Evolutionary conservation across 2,797 vertebrate genomes (phyloP), one percentile per base, ranked within the genome.

Genomic region (Anas georgica): DNA sequence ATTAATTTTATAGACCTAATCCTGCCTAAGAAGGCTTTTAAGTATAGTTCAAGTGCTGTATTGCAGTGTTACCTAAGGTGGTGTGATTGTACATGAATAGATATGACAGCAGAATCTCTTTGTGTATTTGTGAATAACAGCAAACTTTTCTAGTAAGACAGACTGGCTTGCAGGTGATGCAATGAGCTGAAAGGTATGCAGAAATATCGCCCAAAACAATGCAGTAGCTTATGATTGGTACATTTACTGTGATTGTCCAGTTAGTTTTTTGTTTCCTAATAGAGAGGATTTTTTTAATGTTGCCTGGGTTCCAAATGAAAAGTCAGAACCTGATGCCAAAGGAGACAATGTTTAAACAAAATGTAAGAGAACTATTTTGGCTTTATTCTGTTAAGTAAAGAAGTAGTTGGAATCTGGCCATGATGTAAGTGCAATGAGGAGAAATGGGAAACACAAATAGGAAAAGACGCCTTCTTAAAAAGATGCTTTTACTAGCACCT

Each of bases 11-110:
- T 48, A 77, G 80, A 56, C 29, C 18, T 92, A 93, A 94, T 94
- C 46, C 67, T 91, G 59, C 74, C 45, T 90, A 88, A 93, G 83
- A 85, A 94, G 93, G 81, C 56, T 91, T 89, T 79, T 83, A 92
- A 59, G 48, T 52, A 29, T 31, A 67, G 66, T 81, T 87, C 88
- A 76, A 94, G 82, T 86, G 80, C 59, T 70, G 2, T 7, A 54
- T 83, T 93, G 73, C 76, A 6, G 0, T 35, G 60, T 89, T 83
- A 72, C 45, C 29, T 48, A 41, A 75, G 50, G 67, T 58, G 7
- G 10, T 67, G 31, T 0, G 0, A 25, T 45, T 66, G 29, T 66
- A 28, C 17, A 9, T 35, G 37, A 33, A 33, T 83, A 46, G 16
- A 55, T 1, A 4, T 25, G 48, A 8, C 28, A 84, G n/a, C 63